Evolutionary conservation across 2,888 invertebrate genomes (phyloP).

Genomic region (Baccha elongata): DNA sequence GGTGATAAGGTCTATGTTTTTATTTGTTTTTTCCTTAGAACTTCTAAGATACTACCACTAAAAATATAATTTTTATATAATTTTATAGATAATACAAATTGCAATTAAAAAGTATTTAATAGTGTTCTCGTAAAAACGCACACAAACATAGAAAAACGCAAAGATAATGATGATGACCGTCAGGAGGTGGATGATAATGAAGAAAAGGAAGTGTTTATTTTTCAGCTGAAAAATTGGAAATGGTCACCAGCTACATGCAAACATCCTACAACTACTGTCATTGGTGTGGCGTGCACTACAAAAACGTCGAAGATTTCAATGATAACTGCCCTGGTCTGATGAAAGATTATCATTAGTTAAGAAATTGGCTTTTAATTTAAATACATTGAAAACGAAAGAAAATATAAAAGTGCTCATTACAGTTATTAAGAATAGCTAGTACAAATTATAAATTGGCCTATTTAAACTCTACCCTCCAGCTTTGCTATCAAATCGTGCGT

Average conservation of each 20-base stretch:
- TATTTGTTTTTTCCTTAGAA: no score
- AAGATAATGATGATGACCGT: constrained; percentile 70
- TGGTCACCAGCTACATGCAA: constrained; percentile 86
- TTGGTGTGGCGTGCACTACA: constrained; percentile 89
- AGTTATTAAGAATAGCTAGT: not conserved
- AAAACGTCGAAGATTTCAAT: constrained; percentile 85
- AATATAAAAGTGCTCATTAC: constrained; percentile 39
- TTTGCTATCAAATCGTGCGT: constrained; percentile 84
- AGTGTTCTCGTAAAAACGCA: no score
- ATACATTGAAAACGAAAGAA: constrained; percentile 53
- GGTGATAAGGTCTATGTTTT: no score
- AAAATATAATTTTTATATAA: no score
- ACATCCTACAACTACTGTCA: constrained; percentile 89
- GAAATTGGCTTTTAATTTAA: constrained; percentile 59
- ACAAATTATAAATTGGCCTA: not conserved
- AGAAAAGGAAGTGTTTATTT: constrained; percentile 77
- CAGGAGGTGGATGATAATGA: constrained; percentile 79
- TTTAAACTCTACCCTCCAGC: constrained; percentile 84
- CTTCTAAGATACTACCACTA: no score
- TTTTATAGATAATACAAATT: no score
- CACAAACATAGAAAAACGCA: no score
- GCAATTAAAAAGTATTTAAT: no score
- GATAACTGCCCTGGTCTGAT: constrained; percentile 87
- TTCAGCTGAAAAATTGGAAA: constrained; percentile 84
- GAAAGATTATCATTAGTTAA: constrained; percentile 84